A percentile compares a stretch with the other conserved stretches of the same genome.
These are phyloP conservation scores for Nineta flava DNA, from an alignment of 2,888 invertebrate species.

Conservation along the genomic window DNA sequence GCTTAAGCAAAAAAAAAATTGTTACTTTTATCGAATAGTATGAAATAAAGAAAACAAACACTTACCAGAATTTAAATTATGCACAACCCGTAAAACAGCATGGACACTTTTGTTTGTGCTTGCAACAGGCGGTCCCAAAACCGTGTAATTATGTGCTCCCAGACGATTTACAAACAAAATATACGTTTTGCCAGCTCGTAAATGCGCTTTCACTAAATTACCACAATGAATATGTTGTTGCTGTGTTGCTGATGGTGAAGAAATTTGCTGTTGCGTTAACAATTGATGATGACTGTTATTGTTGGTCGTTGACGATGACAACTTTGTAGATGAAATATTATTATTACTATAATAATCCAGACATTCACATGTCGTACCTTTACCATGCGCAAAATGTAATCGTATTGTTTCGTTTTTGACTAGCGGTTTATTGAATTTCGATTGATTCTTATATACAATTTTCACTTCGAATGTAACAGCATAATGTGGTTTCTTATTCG, in stretches of 20 bases:
- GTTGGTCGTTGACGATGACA: constrained; percentile 11
- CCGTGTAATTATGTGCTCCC: constrained; percentile 38
- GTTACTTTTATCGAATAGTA: no score
- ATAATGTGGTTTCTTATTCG: constrained; percentile 38
- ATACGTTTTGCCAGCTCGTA: constrained; percentile 38
- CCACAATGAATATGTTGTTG: constrained; percentile 4
- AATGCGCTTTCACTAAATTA: constrained; percentile 36
- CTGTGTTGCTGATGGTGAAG: constrained; percentile 8
- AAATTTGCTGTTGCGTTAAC: no score
- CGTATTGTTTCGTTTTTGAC: constrained; percentile 32
- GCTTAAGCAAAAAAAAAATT: no score
- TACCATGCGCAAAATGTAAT: constrained; percentile 29
- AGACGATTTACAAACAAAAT: constrained; percentile 40
- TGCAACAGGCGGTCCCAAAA: constrained; percentile 35
- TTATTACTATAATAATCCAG: constrained; percentile 16
- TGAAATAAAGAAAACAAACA: no score
- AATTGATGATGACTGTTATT: constrained; percentile 14
- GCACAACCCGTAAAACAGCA: constrained; percentile 2
- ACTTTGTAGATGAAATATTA: constrained; percentile 15
- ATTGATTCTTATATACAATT: constrained; percentile 42
- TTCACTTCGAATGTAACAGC: constrained; percentile 49
- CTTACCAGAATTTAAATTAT: constrained; percentile 3
- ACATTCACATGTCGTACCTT: constrained; percentile 20
- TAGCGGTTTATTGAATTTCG: constrained; percentile 24
- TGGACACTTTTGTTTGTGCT: constrained; percentile 18